Evolutionary conservation across 2,888 invertebrate species (phyloP).

Genomic region (Osmoderma eremita): DNA sequence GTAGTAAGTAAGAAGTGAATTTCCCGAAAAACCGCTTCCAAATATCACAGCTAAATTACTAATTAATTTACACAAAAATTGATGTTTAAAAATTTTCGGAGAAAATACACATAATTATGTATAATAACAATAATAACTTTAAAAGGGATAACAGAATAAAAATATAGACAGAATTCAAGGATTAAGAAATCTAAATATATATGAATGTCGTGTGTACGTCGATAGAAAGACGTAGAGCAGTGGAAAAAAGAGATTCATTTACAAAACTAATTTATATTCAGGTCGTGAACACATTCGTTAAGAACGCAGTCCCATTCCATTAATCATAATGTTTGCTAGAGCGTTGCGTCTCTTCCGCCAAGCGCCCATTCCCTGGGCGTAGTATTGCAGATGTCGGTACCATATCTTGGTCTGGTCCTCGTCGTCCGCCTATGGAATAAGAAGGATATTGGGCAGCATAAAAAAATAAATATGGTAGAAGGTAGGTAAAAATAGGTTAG

Average conservation of each 20-base stretch:
- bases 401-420: slow-evolving; percentile 86
- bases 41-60: slow-evolving; percentile 66
- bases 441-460: slow-evolving; percentile 29
- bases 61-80: slow-evolving; percentile 56
- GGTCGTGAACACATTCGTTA: slow-evolving; percentile 47
- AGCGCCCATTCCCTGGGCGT: slow-evolving; percentile 90
- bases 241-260: slow-evolving; percentile 31
- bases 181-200: slow-evolving; percentile 2
- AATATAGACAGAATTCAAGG: slow-evolving; percentile 26
- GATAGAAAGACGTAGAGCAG: background rate
- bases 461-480: slow-evolving; percentile 4
- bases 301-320: slow-evolving; percentile 73
- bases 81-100: slow-evolving; percentile 8
- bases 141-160: slow-evolving; percentile 8
- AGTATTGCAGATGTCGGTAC: slow-evolving; percentile 90
- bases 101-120: slow-evolving; percentile 21
- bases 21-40: slow-evolving; percentile 55
- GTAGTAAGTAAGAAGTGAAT: slow-evolving; percentile 40
- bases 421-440: slow-evolving; percentile 87
- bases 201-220: background rate
- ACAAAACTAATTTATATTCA: slow-evolving; percentile 42
- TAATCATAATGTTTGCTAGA: slow-evolving; percentile 97
- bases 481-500: too few relatives aligned
- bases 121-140: slow-evolving; percentile 17
- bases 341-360: slow-evolving; percentile 94